Conservation (phyloP, 2,797 vertebrate species). For the Lophius americanus region DNA sequence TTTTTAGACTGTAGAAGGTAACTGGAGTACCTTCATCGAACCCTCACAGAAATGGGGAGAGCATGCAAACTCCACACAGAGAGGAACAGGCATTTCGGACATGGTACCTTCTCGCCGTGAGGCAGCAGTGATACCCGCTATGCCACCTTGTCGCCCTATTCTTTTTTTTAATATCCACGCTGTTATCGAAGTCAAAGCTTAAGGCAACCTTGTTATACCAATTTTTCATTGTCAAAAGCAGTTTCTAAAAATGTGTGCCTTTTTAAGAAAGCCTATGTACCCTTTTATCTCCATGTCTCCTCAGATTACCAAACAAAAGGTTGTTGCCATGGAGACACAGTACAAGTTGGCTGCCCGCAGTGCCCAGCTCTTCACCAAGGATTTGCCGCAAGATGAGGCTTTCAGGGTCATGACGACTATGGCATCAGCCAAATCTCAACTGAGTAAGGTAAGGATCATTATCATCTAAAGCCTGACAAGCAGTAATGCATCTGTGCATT, state of each 20-base stretch:
- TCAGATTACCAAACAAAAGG: slow-evolving; percentile 92
- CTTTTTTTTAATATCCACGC: not conserved
- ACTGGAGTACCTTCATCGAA: too few species aligned
- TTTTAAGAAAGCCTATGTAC: slow-evolving; percentile 30
- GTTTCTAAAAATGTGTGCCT: slow-evolving; percentile 21
- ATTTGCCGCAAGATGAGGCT: slow-evolving; percentile 88
- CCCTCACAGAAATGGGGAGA: too few species aligned
- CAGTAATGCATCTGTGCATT: too few species aligned
- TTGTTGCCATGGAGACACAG: slow-evolving; percentile 91
- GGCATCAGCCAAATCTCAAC: slow-evolving; percentile 88
- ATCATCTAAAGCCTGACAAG: not conserved
- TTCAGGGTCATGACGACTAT: slow-evolving; percentile 87
- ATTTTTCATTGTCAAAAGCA: slow-evolving; percentile 11
- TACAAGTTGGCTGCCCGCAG: slow-evolving; percentile 90
- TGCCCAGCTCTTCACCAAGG: slow-evolving; percentile 91
- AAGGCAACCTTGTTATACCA: not conserved
- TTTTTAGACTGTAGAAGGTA: too few species aligned
- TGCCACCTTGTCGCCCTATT: too few species aligned
- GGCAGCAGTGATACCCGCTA: too few species aligned
- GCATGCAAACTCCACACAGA: not conserved
- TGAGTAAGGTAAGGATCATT: slow-evolving; percentile 85
- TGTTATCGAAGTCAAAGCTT: slow-evolving; percentile 5
- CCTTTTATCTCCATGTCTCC: slow-evolving; percentile 28
- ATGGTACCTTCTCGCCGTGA: too few species aligned
- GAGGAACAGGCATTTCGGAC: too few species aligned